A percentile compares a stretch with the other conserved stretches of the same genome.
Evolutionary conservation across 2,797 vertebrate genomes (phyloP).

Genomic region (Poeciliopsis presidionis): DNA sequence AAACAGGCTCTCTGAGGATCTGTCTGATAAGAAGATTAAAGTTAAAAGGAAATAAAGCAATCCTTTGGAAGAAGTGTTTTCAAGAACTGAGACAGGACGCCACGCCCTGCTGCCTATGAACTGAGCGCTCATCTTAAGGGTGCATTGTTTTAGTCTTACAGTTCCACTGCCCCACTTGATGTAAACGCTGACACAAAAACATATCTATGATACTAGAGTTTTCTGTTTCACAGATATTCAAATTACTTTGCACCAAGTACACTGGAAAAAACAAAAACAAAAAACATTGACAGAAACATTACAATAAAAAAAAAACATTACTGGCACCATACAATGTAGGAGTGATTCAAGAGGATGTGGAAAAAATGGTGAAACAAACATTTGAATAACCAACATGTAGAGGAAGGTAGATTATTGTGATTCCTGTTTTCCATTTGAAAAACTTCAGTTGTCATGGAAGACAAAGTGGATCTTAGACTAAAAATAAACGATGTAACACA

Average conservation of each 20-base stretch:
- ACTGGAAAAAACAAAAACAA: not conserved
- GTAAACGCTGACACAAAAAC: not conserved
- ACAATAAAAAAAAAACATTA: not conserved
- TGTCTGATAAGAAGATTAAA: not conserved
- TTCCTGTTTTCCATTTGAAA: constrained; percentile 32
- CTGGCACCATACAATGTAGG: not conserved
- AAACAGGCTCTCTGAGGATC: not conserved
- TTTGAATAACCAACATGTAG: constrained; percentile 12
- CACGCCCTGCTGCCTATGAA: not conserved
- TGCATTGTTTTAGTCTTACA: not conserved
- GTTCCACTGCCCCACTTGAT: not conserved
- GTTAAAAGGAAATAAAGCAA: not conserved
- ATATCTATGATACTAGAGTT: constrained; percentile 2
- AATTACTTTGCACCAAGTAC: constrained; percentile 4
- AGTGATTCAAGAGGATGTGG: constrained; percentile 20
- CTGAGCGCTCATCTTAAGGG: not conserved
- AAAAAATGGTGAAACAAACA: constrained; percentile 14
- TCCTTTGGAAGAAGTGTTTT: not conserved
- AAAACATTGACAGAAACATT: not conserved
- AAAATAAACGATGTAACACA: not conserved
- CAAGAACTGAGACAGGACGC: not conserved
- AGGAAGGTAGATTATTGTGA: constrained; percentile 24
- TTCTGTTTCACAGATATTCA: not conserved
- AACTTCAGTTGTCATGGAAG: not conserved
- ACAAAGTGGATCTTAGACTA: not conserved